Base-by-base conservation (phyloP, 2,113 vertebrate species). In the Notarius quadriscutis region DNA sequence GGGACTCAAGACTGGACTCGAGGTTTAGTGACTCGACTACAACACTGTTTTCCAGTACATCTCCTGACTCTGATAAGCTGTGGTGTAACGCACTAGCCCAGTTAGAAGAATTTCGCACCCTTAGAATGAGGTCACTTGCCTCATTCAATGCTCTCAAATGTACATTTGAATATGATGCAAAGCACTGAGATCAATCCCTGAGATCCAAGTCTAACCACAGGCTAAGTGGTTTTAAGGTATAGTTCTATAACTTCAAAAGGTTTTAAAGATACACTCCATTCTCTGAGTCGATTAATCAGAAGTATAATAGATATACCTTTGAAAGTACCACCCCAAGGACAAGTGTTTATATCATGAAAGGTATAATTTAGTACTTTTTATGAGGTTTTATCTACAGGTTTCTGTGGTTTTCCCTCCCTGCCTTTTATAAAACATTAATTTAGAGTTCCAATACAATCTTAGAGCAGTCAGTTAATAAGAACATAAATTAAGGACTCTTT, bases 151-250 rank as follows among this genome's bases (percentile, higher is more conserved):
- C 34, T n/a, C 53, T 18, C 55, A 48, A 17, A 74, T 55, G 7
- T 27, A 48, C 6, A 86, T 84, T 72, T 84, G 4, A 81, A 81
- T 50, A 53, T 34, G 63, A 84, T 87, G 86, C 86, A 79, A 88
- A 79, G 22, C 48, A 25, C 14, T 41, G 14, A 17, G 67, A 18
- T 71, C 51, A 60, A 25, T 50, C 75, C 65, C 78, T 55, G 11
- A 84, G 71, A 71, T 81, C 1, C 51, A 27, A 27, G 27, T 22
- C n/a, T 81, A n/a, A 27, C 72, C 30, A 81, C 48, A 5, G 48
- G 22, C 8, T 63, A 9, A 63, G 60, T n/a, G 9, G 27, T 69
- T 25, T 67, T 67, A n/a, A 27, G n/a, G 60, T 63, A 3, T 63
- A 67, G 63, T 69, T 69, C 1, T 69, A 14, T 17, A 34, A 15